Percentiles rank a stretch among this genome's conserved stretches.
phyloP scores from a whole-genome alignment of 2,113 vertebrate species.

The Mus musculus region DNA sequence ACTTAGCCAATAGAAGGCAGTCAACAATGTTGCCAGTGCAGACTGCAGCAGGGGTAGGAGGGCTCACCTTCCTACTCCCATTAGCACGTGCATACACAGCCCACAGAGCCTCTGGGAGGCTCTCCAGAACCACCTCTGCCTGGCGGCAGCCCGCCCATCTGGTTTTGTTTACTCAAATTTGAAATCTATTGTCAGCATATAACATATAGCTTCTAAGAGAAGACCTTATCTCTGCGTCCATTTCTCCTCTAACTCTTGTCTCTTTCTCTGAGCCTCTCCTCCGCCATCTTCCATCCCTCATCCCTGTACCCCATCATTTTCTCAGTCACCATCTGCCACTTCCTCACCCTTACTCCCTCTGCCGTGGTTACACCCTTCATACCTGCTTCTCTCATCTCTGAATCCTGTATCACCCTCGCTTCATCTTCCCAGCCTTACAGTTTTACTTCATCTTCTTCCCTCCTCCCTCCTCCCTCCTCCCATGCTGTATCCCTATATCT shows the following conservation, averaged over 20 bases:
- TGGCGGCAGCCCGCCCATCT: background rate
- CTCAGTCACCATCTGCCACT: background rate
- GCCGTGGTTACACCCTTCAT: background rate
- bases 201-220: background rate
- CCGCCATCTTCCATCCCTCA: background rate
- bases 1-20: background rate
- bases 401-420: background rate
- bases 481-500: background rate
- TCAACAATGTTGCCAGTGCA: background rate
- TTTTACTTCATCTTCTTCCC: background rate
- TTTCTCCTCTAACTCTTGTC: background rate
- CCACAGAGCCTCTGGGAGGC: background rate
- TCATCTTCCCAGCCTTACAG: background rate
- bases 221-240: background rate
- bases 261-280: too few relatives aligned
- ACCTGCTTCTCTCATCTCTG: background rate
- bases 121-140: too few relatives aligned
- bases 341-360: background rate
- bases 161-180: background rate
- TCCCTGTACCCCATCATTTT: too few relatives aligned
- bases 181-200: background rate
- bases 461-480: background rate
- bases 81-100: background rate
- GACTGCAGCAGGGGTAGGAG: background rate
- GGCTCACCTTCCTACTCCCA: background rate